Evolutionary conservation across 23 tunicate species (phyloP), one percentile per base, ranked within the genome.

Genomic region (Halocynthia aurantium): DNA sequence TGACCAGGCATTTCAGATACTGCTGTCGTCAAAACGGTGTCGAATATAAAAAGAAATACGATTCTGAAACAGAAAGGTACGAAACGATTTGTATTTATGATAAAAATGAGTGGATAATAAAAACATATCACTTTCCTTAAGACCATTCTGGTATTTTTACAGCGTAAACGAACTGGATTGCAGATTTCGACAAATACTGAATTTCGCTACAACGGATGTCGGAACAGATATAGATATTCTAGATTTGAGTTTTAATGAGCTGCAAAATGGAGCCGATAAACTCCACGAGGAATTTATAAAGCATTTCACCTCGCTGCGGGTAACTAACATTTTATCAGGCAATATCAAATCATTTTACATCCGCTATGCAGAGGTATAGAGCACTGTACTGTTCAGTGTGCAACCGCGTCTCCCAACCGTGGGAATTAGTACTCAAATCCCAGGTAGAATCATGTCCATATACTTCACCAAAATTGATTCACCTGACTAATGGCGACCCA

Each of bases 111-210:
- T 13, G 2, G 2, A 13, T 58, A 58, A 13, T 57, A n/a, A 13
- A 1, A n/a, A 13, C 17, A 13, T 58, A 58, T 58, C 63, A 58
- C 63, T 2, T 58, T 15, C 44, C 44, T 31, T 31, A 31, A 31
- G 44, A 15, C 17, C 63, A 65, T 65, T 65, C 31, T 10, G 22
- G 5, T 8, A 20, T 65, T 65, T 65, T 65, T 65, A 40, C 22
- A 65, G 70, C 9, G 22, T 65, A 65, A 65, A 65, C 49, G 31
- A 20, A 49, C 19, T 65, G 70, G 70, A 65, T 65, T 65, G 70
- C 31, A 11, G 70, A 15, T 8, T 9, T 65, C 70, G 70, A 65
- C 49, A 10, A 40, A 11, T 65, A 9, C 10, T 0, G 19, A 65
- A 65, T 65, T 65, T 65, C 31, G 70, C 10, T 10, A 40, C 0